phyloP scores from a whole-genome alignment of 2,888 invertebrate genomes.

The Villa cingulata region DNA sequence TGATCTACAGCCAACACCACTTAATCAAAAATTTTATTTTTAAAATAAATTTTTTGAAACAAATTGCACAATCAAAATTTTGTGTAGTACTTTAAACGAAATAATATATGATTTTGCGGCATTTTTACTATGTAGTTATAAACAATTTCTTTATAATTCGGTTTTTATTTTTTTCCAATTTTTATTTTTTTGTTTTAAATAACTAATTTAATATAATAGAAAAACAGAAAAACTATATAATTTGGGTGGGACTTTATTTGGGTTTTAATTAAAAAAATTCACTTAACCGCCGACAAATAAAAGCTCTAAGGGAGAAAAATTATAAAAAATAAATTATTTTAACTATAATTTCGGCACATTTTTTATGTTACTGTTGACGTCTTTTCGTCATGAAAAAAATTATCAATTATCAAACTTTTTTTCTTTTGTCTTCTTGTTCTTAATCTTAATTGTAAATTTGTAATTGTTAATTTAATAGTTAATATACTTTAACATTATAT shows the following conservation, averaged over 20 bases:
- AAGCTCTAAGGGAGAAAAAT: slow-evolving; percentile 4
- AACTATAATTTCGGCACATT: slow-evolving; percentile 10
- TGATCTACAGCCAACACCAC: background rate
- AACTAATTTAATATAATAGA: background rate
- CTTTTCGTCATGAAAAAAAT: background rate
- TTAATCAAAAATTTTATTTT: background rate
- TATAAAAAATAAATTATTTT: slow-evolving; percentile 20
- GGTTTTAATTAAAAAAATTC: background rate
- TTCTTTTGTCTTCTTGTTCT: too few relatives aligned
- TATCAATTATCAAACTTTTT: too few relatives aligned
- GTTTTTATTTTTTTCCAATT: too few relatives aligned
- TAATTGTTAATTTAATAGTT: too few relatives aligned
- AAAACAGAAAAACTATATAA: background rate
- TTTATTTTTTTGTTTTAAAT: too few relatives aligned
- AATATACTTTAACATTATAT: too few relatives aligned
- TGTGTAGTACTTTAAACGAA: too few relatives aligned
- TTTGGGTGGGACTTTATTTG: background rate
- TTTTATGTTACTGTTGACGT: slow-evolving; percentile 8
- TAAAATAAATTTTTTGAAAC: background rate
- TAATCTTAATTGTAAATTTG: too few relatives aligned
- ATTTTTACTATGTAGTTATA: background rate
- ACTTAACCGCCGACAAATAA: slow-evolving; percentile 3
- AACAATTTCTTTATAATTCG: too few relatives aligned
- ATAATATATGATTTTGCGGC: background rate
- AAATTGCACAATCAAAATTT: background rate